phyloP scores from a whole-genome alignment of 2,113 vertebrate genomes.

The Collichthys lucidus region DNA sequence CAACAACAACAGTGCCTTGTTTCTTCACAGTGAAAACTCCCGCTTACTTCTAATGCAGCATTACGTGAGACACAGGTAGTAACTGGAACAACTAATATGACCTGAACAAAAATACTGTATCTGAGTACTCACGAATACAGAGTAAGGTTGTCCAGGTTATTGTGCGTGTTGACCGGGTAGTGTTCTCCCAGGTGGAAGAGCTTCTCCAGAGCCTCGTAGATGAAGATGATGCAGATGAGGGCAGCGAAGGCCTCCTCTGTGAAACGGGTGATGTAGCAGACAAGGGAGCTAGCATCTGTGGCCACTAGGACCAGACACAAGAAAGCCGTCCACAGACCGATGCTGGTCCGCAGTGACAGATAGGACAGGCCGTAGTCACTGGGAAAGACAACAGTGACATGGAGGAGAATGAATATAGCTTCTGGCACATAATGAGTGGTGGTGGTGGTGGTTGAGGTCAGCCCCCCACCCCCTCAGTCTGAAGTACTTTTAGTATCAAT shows the following conservation, averaged over 20 bases:
- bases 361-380: conserved; percentile 93
- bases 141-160: conserved; percentile 89
- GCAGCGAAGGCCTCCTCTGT: conserved; percentile 97
- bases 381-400: conserved; percentile 44
- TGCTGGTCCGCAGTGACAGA: conserved; percentile 92
- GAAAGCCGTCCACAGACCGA: conserved; percentile 95
- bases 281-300: conserved; percentile 95
- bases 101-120: background rate
- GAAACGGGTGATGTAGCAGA: conserved; percentile 97
- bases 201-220: conserved; percentile 96
- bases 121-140: conserved; percentile 89
- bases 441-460: no score
- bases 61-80: background rate
- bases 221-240: conserved; percentile 98
- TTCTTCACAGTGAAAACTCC: background rate
- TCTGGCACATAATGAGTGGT: no score
- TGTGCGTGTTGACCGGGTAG: conserved; percentile 93
- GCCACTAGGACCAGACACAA: conserved; percentile 93
- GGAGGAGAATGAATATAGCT: conserved; percentile 13
- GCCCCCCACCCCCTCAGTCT: no score
- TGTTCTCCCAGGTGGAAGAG: conserved; percentile 91
- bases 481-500: no score
- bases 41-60: background rate
- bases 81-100: background rate
- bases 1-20: background rate